Percentiles rank a stretch among this genome's conserved stretches.
phyloP scores from a whole-genome alignment of 2,888 invertebrate genomes.

The Chirona hameri region DNA sequence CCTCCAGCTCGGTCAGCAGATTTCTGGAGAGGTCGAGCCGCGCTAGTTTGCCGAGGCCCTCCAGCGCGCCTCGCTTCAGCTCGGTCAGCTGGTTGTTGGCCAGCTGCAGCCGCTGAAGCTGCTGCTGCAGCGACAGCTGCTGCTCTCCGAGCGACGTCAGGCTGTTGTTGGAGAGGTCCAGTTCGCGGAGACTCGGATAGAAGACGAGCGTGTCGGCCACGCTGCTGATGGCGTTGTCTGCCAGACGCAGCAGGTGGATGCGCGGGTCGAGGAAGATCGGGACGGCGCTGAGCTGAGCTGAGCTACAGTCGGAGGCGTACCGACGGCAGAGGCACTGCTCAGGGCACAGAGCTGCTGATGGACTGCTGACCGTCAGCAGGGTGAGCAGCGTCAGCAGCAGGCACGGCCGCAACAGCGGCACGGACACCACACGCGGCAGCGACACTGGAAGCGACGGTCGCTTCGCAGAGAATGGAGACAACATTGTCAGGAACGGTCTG shows the following conservation, averaged over 20 bases:
- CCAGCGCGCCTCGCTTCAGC: too few species aligned
- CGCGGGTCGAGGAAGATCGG: slow-evolving; percentile 10
- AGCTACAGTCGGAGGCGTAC: background rate
- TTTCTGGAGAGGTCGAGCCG: too few species aligned
- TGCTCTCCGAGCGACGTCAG: background rate
- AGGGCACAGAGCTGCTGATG: background rate
- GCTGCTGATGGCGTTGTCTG: background rate
- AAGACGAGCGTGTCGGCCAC: background rate
- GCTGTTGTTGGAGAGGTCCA: slow-evolving; percentile 14
- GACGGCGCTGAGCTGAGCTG: background rate
- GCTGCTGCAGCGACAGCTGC: too few species aligned
- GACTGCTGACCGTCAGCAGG: background rate
- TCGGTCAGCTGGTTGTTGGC: too few species aligned
- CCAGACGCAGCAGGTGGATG: background rate
- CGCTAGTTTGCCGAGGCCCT: too few species aligned
- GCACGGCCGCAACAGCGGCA: background rate
- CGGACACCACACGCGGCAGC: too few species aligned
- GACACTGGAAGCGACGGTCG: too few species aligned
- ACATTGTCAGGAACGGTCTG: too few species aligned
- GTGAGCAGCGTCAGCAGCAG: background rate
- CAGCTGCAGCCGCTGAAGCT: too few species aligned
- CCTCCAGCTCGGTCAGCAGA: too few species aligned
- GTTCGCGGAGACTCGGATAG: background rate
- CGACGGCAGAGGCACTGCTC: background rate
- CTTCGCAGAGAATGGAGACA: too few species aligned